A percentile compares a stretch with the other conserved stretches of the same genome.
Conservation (phyloP, 2,888 invertebrate genomes). For the Nebria salina region DNA sequence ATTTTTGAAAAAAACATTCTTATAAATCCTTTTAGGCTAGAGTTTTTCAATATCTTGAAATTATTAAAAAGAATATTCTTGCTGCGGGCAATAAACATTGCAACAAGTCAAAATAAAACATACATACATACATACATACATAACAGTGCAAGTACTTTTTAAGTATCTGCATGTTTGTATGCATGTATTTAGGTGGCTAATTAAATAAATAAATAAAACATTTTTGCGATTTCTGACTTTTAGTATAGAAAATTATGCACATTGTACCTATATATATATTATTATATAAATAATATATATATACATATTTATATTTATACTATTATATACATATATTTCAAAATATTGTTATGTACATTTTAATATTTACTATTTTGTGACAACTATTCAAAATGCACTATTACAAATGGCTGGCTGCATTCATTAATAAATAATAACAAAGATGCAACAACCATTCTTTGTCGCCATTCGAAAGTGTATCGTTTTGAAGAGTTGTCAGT, state of each 20-base stretch:
- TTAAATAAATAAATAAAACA: conserved; percentile 3
- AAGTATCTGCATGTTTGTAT: too few relatives aligned
- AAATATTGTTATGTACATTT: conserved; percentile 42
- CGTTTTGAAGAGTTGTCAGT: conserved; percentile 37
- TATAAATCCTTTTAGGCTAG: conserved; percentile 38
- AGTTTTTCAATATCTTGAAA: conserved; percentile 10
- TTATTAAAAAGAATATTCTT: neutral
- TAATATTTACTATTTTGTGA: conserved; percentile 19
- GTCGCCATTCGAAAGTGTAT: conserved; percentile 5
- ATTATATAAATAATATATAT: conserved; percentile 40
- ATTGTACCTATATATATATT: conserved; percentile 36
- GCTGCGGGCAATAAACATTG: neutral
- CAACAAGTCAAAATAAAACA: neutral
- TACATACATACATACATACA: neutral
- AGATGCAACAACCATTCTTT: conserved; percentile 12
- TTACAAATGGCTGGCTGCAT: too few relatives aligned
- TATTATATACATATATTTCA: conserved; percentile 42
- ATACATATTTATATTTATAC: conserved; percentile 45
- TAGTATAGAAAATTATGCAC: conserved; percentile 37
- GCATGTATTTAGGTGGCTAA: neutral
- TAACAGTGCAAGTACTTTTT: too few relatives aligned
- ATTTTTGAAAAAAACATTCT: conserved; percentile 31
- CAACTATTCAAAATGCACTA: neutral
- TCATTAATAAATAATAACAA: conserved; percentile 10
- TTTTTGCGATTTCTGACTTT: conserved; percentile 41